Base-by-base conservation (phyloP, 2,888 invertebrate genomes). In the Limenitis camilla region DNA sequence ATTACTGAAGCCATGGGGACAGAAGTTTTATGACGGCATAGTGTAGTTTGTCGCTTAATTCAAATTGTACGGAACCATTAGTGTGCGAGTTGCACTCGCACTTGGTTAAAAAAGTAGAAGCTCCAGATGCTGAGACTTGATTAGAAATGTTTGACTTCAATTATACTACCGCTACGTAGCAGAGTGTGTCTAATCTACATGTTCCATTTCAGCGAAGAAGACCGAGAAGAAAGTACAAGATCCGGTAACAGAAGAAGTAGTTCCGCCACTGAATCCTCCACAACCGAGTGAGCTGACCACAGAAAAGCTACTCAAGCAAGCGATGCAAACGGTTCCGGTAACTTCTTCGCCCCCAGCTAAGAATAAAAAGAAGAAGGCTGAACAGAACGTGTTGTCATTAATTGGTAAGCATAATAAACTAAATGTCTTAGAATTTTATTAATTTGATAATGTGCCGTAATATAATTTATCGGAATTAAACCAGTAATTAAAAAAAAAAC, bases 201-300 rank as follows among this genome's bases (percentile, higher is more conserved):
- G 2, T 8, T 33, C 8, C 7, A 33, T 33, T 33, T 33, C 46
- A 85, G 86, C 68, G 40, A 84, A 81, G 62, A 85, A 81, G 60
- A 53, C 55, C 0, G 85, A 85, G 48, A 87, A 83, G 69, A 83
- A 78, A 46, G 58, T 60, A 3, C 51, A 56, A 72, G 47, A 82
- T 76, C 30, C 60, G 58, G 1, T 55, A 55, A 57, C 58, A 0
- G 83, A 83, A 46, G 82, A 84, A 59, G 69, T 80, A 30, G 76
- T 86, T 3, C 80, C 79, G 0, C 82, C 86, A 0, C 61, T 84
- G 59, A 82, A 82, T 60, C 69, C 70, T 11, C 82, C 82, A 27
- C 86, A 83, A 65, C 82, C 86, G 4, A 81, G 74, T 58, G 84
- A 84, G 63, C 71, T 87, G 32, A 87, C 86, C 40, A 88, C 82